Evolutionary conservation across 2,113 vertebrate genomes (phyloP).

Genomic region (Suricata suricatta): DNA sequence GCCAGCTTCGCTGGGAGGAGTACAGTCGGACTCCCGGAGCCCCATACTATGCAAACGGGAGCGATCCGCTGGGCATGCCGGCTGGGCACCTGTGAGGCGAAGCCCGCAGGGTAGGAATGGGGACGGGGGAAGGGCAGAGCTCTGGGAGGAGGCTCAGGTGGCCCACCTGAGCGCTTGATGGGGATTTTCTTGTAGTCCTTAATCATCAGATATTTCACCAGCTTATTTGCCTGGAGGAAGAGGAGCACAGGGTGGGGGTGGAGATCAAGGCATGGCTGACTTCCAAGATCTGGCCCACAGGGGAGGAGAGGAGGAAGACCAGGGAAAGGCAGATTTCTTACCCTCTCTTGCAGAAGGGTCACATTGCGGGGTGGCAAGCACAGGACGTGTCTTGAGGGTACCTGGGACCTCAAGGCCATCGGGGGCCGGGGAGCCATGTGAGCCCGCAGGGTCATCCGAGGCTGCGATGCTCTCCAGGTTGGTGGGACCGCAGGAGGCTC

Average conservation of each 20-base stretch:
- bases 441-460: background rate
- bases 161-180: constrained; percentile 88
- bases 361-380: constrained; percentile 60
- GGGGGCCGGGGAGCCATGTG: constrained; percentile 38
- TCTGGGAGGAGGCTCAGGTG: background rate
- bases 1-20: background rate
- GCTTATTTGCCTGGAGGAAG: constrained; percentile 87
- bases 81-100: background rate
- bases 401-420: constrained; percentile 24
- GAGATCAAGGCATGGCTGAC: background rate
- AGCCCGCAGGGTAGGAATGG: background rate
- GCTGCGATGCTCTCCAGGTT: constrained; percentile 43
- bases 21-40: background rate
- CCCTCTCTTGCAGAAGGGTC: constrained; percentile 69
- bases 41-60: background rate
- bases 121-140: background rate
- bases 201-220: constrained; percentile 92
- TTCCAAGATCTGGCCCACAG: background rate
- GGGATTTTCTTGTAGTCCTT: constrained; percentile 94
- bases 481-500: constrained; percentile 31
- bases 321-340: background rate
- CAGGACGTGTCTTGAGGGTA: constrained; percentile 59
- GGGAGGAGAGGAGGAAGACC: background rate
- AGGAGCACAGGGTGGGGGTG: background rate
- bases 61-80: background rate